Base-by-base conservation (phyloP, 2,113 vertebrate genomes). In the Brachypteracias leptosomus region DNA sequence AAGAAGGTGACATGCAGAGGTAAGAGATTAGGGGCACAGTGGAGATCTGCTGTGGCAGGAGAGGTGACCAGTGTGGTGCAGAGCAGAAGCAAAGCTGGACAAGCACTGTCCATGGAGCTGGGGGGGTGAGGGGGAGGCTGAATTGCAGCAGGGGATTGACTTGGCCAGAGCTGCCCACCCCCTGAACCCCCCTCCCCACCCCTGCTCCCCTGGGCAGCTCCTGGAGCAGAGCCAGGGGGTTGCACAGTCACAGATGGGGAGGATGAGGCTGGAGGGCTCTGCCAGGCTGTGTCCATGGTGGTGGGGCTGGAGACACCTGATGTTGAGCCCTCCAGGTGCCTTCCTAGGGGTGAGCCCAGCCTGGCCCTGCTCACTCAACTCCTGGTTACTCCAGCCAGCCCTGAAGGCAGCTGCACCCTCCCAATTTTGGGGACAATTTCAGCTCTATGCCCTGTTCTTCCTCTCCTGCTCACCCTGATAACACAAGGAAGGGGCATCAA, bases 111-210 rank as follows among this genome's bases (percentile, higher is more conserved):
- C 44, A 81, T 81, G 73, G 84, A 80, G 58, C 5, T 2, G 11
- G 62, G 58, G 70, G 46, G 46, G 46, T 8, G 46, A 16, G 46
- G 46, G 46, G 46, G 74, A 61, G 77, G 79, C 72, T 29, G 65
- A 62, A 68, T 63, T 10, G 29, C 61, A 8, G 46, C 4, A 6
- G 51, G 89, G 47, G 92, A 72, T 51, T 7, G 28, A 20, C 35
- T 74, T 33, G 73, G 95, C 3, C 61, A 12, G 62, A n/a, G 90
- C 93, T 96, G 94, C 93, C 91, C 93, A 78, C 82, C 85, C 75
- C n/a, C 82, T 17, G 88, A 22, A 59, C 62, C 89, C 42, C 25
- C 4, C 58, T 3, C 12, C 4, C 10, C 22, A 51, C 31, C 85
- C 6, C 68, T 0, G 73, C 0, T 78, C 90, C 88, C 92, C 78